Evolutionary conservation across 2,113 vertebrate genomes (phyloP).

Genomic region (Silurus asotus): DNA sequence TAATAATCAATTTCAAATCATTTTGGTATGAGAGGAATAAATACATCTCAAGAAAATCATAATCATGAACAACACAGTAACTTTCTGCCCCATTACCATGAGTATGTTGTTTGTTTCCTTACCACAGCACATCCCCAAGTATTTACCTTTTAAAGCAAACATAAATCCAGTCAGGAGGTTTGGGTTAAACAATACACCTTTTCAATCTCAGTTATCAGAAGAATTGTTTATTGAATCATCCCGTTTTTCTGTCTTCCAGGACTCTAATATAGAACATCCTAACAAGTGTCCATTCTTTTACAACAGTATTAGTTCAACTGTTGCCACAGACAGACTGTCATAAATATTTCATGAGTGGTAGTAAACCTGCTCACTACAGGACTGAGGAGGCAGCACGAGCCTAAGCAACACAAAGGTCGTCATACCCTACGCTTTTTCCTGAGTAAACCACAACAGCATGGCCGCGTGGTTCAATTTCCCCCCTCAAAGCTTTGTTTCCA

Average conservation of each 20-base stretch:
- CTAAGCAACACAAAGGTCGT: conserved; percentile 32
- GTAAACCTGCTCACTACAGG: background rate
- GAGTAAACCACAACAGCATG: conserved; percentile 25
- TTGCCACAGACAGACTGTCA: conserved; percentile 17
- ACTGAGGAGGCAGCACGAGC: background rate
- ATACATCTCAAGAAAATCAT: background rate
- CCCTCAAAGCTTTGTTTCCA: background rate
- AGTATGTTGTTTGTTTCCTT: background rate
- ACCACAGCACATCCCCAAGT: background rate
- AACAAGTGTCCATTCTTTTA: background rate
- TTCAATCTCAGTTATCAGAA: background rate
- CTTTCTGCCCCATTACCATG: background rate
- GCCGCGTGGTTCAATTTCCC: background rate
- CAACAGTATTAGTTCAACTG: background rate
- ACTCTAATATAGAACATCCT: background rate
- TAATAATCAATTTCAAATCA: background rate
- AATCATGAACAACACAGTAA: background rate
- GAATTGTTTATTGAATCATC: background rate
- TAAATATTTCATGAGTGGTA: conserved; percentile 33
- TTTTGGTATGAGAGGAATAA: background rate
- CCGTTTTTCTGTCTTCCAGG: background rate
- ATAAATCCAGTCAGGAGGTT: background rate
- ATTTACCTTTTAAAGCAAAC: background rate
- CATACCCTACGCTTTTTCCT: conserved; percentile 6
- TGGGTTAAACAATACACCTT: background rate